Evolutionary conservation across 1,140 invertebrate genomes (phyloP), one percentile per base, ranked within the genome.

Genomic region (Muscidifurax raptorellus): DNA sequence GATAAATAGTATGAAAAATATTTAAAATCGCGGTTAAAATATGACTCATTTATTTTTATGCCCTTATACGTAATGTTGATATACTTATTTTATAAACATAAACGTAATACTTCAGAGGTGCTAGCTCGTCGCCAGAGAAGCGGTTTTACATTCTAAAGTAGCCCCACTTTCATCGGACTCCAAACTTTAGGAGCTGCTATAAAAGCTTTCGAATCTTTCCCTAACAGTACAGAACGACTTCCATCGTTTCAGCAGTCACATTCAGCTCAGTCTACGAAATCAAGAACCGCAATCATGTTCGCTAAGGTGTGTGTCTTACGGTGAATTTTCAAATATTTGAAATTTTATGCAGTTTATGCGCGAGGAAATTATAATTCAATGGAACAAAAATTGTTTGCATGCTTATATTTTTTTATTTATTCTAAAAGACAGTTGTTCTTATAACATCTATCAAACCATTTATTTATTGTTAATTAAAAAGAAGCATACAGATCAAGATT

Each of bases 141-240:
- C 22, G 52, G 52, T 22, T 59, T 59, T 18, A 59, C 52, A n/a
- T 59, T 59, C 18, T 22, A 22, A 59, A n/a, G 18, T n/a, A n/a
- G 18, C 30, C 71, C 32, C 71, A 74, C 71, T 74, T 74, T 74
- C 71, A 18, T 40, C 32, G 32, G 15, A 28, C 13, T 40, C 28
- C 67, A 69, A 30, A 69, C 67, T 69, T 28, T n/a, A 30, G 10
- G 10, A 36, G 28, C 32, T 22, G 71, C 87, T 89, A 87, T 88
- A 87, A 87, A 88, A 88, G 86, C 86, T 86, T 87, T 86, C 85
- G 87, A 83, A 80, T 88, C 59, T 18, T 28, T 9, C 40, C 47
- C 47, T 25, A 30, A 32, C 30, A 25, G 67, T 27, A 82, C 64
- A 82, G 44, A 69, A n/a, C 47, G 71, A 66, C 47, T 64, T 47